phyloP scores from a whole-genome alignment of 2,113 vertebrate genomes.

The Nothocercus julius region DNA sequence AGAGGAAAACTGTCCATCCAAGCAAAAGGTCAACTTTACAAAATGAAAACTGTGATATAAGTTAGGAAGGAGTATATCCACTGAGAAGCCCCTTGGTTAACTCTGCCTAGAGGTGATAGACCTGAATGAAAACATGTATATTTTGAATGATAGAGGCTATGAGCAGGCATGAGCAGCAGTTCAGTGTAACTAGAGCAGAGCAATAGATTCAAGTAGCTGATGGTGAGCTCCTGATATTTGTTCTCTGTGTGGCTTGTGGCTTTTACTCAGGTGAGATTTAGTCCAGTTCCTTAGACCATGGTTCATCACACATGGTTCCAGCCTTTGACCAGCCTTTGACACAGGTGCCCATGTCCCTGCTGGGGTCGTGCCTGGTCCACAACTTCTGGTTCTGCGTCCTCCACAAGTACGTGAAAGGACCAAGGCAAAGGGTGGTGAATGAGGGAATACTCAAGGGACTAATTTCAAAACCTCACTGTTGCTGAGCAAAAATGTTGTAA shows the following conservation, averaged over 20 bases:
- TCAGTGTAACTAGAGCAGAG: not conserved
- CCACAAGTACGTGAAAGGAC: not conserved
- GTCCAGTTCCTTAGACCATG: not conserved
- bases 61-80: conserved; percentile 34
- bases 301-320: not conserved
- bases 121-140: not conserved
- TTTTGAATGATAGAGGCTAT: not conserved
- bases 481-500: not conserved
- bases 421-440: too few species aligned
- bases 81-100: conserved; percentile 25
- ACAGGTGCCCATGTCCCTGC: not conserved
- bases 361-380: not conserved
- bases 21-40: conserved; percentile 80
- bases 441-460: too few species aligned
- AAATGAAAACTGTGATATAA: conserved; percentile 68
- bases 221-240: not conserved
- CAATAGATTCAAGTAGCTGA: not conserved
- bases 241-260: not conserved
- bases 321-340: not conserved
- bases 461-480: not conserved
- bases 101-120: conserved; percentile 1
- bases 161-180: not conserved
- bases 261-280: not conserved
- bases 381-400: not conserved
- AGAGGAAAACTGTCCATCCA: conserved; percentile 77